Evolutionary conservation across 2,797 vertebrate genomes (phyloP).

Genomic region (Gallinago stenura): DNA sequence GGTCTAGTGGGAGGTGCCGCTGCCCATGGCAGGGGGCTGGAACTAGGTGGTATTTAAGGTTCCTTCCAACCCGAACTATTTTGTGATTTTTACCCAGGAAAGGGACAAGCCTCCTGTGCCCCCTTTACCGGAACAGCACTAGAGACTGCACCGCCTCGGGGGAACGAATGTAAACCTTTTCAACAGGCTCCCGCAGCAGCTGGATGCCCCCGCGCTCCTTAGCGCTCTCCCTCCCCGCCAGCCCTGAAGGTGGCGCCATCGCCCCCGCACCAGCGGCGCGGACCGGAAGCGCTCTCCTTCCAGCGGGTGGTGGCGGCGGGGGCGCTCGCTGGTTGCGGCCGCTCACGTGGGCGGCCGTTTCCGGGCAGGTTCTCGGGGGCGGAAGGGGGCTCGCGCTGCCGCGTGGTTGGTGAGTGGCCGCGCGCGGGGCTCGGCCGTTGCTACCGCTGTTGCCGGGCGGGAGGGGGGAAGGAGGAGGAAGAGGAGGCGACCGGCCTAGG

Average conservation of each 20-base stretch:
- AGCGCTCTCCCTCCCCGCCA: background rate
- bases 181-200: rapidly evolving
- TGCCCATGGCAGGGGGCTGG: background rate
- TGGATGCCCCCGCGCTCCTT: background rate
- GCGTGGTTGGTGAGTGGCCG: conserved; percentile 10
- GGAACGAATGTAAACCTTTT: no score
- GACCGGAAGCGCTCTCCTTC: background rate
- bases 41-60: background rate
- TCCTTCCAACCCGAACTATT: background rate
- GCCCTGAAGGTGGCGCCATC: background rate
- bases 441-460: background rate
- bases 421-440: background rate
- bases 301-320: background rate
- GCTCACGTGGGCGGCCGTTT: background rate
- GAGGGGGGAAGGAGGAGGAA: background rate
- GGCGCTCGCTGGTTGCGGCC: background rate
- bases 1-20: background rate
- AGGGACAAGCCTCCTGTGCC: background rate
- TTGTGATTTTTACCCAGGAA: background rate
- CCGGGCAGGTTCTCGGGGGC: background rate
- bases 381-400: background rate
- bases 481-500: background rate
- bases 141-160: rapidly evolving
- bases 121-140: background rate
- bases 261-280: background rate